phyloP scores from a whole-genome alignment of 2,888 invertebrate species.

The Chalcis sispes region DNA sequence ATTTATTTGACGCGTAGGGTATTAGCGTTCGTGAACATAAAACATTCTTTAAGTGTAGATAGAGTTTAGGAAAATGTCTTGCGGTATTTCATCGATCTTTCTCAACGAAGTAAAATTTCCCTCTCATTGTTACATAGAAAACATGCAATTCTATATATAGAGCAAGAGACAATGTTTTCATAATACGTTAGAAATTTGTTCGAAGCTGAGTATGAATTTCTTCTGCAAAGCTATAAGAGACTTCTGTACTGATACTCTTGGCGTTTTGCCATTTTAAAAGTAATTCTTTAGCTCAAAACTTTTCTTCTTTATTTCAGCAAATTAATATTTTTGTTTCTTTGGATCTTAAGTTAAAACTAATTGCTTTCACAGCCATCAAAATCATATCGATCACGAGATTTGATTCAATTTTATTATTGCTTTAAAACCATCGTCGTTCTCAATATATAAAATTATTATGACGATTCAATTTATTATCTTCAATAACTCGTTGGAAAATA shows the following conservation, averaged over 20 bases:
- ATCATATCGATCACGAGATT: too few species aligned
- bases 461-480: too few species aligned
- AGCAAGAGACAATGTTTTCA: slow-evolving; percentile 23
- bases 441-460: too few species aligned
- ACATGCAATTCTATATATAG: neutral
- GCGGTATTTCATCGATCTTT: slow-evolving; percentile 25
- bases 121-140: neutral
- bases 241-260: neutral
- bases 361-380: too few species aligned
- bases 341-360: too few species aligned
- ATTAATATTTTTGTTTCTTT: neutral
- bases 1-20: neutral
- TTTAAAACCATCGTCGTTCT: too few species aligned
- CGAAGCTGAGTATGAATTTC: neutral
- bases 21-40: neutral
- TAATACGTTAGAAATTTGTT: slow-evolving; percentile 24
- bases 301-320: neutral
- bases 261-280: neutral
- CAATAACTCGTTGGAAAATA: too few species aligned
- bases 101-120: slow-evolving; percentile 15
- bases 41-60: neutral
- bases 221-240: slow-evolving; percentile 5
- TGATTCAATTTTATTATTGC: neutral
- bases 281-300: neutral
- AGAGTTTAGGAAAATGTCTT: slow-evolving; percentile 24